Percentiles rank a stretch among this genome's conserved stretches.
phyloP scores from a whole-genome alignment of 2,113 vertebrate genomes.

The Sinocyclocheilus anophthalmus region DNA sequence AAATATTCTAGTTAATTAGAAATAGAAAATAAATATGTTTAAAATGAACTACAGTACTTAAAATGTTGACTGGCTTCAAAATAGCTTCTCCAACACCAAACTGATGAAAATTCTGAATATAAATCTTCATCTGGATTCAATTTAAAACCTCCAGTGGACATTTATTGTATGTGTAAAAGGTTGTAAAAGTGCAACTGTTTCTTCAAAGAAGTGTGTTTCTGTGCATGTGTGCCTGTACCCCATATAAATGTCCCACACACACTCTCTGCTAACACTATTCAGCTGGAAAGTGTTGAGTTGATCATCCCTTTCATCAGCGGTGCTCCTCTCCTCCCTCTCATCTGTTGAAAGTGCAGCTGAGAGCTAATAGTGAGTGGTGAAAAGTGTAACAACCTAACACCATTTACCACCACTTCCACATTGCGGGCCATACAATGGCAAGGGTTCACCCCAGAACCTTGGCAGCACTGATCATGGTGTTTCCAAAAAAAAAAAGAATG shows the following conservation, averaged over 20 bases:
- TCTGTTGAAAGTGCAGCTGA: constrained; percentile 28
- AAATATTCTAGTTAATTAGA: background rate
- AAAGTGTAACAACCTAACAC: constrained; percentile 22
- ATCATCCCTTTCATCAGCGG: constrained; percentile 32
- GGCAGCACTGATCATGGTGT: constrained; percentile 43
- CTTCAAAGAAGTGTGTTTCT: background rate
- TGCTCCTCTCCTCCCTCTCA: background rate
- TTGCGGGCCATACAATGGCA: constrained; percentile 53
- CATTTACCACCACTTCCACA: constrained; percentile 37
- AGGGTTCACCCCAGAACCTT: constrained; percentile 50
- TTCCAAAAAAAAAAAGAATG: constrained; percentile 33
- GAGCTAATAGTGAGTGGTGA: background rate
- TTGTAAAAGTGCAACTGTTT: constrained; percentile 20
- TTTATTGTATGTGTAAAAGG: background rate
- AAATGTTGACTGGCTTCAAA: background rate
- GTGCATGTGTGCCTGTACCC: background rate
- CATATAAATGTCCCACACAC: constrained; percentile 20
- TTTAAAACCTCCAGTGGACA: background rate
- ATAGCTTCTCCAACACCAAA: background rate
- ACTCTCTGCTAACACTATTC: constrained; percentile 57
- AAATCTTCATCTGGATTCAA: background rate
- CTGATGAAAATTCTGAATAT: background rate
- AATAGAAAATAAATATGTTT: background rate
- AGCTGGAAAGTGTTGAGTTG: constrained; percentile 58
- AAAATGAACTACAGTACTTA: too few relatives aligned